Evolutionary conservation across 2,888 invertebrate genomes (phyloP), one percentile per base, ranked within the genome.

Genomic region (Lasioglossum zephyrum): DNA sequence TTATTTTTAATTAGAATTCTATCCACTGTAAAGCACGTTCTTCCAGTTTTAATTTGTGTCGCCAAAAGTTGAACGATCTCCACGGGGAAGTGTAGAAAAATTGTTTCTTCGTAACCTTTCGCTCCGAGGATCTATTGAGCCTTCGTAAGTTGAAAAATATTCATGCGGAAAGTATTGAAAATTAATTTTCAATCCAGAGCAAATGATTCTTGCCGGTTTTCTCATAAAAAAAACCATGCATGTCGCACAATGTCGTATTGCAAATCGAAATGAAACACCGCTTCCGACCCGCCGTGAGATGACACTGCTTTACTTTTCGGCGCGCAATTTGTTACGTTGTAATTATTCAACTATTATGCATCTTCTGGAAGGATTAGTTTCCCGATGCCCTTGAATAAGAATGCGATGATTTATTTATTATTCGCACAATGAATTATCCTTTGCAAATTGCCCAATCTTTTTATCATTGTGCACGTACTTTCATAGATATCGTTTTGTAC

Each of bases 401-500:
- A 31, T 31, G 31, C 63, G 6, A 31, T 31, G 63, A 26, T 31
- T 18, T 63, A 31, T 18, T 8, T 31, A 63, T 18, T 63, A 31
- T 31, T 31, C 8, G 8, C 31, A 18, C 16, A 63, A 16, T 63
- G 31, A 31, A 31, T 63, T 63, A 31, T 16, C 5, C 63, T 16
- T 63, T 63, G 26, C 0, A 63, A 31, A 63, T 31, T 31, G 16
- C 31, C 31, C 16, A 63, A 63, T 63, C 31, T 63, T 63, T 31
- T 26, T 31, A 63, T 31, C 63, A 63, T 31, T 63, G 16, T n/a
- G 6, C 31, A 60, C 6, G 5, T 63, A 16, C 31, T 63, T 63
- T 31, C 63, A 63, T 63, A 63, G 63, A 63, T 63, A 63, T 63
- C 63, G 16, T 63, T 16, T 63, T 63, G 31, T 44, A 60, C 13